Base-by-base conservation (phyloP, 2,113 vertebrate species). In the Eolophus roseicapilla region DNA sequence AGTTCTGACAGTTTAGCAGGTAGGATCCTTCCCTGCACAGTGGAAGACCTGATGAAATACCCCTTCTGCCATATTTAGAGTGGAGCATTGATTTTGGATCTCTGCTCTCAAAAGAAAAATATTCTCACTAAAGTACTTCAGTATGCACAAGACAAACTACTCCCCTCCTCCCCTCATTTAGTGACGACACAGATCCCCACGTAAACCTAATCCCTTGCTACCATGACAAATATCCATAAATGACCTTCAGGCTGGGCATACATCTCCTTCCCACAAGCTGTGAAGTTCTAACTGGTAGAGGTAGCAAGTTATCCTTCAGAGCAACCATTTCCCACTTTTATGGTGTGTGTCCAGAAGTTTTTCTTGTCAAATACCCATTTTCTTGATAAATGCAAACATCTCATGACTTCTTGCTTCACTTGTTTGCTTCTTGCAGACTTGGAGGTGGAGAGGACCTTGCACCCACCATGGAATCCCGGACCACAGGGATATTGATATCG, bases 241-340 rank as follows among this genome's bases (percentile, higher is more conserved):
- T 23, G 13, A 4, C 2, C 33, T 12, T n/a, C 35, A 44, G 49
- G 41, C 19, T 4, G 3, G 62, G n/a, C 13, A 90, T 27, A 62
- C 1, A 4, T 24, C 29, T 63, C 18, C 8, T 57, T 52, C 46
- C 24, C 16, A n/a, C 1, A 3, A 53, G 41, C 23, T 85, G 46
- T 16, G 50, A 75, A 62, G 15, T 27, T 17, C 35, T 70, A 55
- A 6, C 21, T 88, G 43, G 17, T 27, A 20, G 23, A 79, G 5
- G 25, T 13, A 20, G 13, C 43, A 68, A 78, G 4, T 57, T 14
- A 11, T 11, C 16, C 29, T 71, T 59, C 76, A 80, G 11, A 94
- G 16, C 3, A 76, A 82, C 25, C 0, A 0, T 24, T 79, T 68
- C n/a, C 39, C 39, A 31, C 1, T 82, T 70, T 23, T 11, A 20